Evolutionary conservation across 2,888 invertebrate genomes (phyloP).

Genomic region (Leucophenga montana): DNA sequence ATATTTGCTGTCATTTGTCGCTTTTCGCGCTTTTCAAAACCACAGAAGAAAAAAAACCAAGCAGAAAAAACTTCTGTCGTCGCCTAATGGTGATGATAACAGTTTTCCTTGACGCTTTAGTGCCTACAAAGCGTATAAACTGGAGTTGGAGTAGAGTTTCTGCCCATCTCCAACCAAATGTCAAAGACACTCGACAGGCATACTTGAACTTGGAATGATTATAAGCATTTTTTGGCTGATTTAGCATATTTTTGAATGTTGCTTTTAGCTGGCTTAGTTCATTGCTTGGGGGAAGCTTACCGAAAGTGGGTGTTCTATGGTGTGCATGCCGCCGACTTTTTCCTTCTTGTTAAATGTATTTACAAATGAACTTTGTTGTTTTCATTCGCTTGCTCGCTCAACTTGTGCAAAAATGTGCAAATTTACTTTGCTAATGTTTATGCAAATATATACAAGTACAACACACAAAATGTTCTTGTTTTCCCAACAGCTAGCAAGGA

Average conservation of each 20-base stretch:
- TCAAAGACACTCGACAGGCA: not conserved
- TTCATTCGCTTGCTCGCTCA: conserved; percentile 5
- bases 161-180: not conserved
- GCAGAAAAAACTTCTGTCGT: conserved; percentile 11
- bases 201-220: conserved; percentile 52
- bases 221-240: conserved; percentile 62
- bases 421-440: conserved; percentile 68
- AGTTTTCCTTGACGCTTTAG: conserved; percentile 10
- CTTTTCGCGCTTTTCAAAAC: conserved; percentile 53
- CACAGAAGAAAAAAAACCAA: conserved; percentile 47
- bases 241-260: conserved; percentile 55
- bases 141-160: not conserved
- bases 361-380: conserved; percentile 28
- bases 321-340: conserved; percentile 47
- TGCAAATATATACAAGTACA: conserved; percentile 56
- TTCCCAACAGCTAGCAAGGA: conserved; percentile 30
- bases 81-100: conserved; percentile 26
- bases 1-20: conserved; percentile 66
- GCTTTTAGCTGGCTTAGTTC: conserved; percentile 1
- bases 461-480: conserved; percentile 12
- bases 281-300: conserved; percentile 18
- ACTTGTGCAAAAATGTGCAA: conserved; percentile 58
- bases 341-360: conserved; percentile 18
- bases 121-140: conserved; percentile 1
- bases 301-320: conserved; percentile 47